These are phyloP conservation scores for Lutjanus argentimaculatus DNA, from an alignment of 2,797 vertebrate species.

Conservation along the genomic window DNA sequence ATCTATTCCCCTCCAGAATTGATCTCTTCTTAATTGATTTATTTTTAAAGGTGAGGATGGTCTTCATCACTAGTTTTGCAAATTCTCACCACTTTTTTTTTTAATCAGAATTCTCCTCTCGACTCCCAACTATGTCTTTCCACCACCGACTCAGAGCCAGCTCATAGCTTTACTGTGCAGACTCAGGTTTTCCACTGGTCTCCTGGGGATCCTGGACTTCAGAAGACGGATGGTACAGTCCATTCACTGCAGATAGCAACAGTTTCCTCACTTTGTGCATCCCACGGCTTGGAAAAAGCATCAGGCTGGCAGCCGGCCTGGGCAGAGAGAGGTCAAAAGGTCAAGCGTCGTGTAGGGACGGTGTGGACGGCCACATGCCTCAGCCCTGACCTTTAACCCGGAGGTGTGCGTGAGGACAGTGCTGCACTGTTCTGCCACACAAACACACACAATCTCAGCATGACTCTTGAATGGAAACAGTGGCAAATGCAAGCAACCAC, in stretches of 20 bases:
- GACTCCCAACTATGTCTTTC: slow-evolving; percentile 47
- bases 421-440: slow-evolving; percentile 48
- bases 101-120: slow-evolving; percentile 8
- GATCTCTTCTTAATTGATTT: slow-evolving; percentile 7
- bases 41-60: slow-evolving; percentile 11
- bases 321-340: slow-evolving; percentile 51
- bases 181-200: slow-evolving; percentile 62
- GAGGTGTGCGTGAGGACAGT: slow-evolving; percentile 50
- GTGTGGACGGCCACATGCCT: slow-evolving; percentile 73
- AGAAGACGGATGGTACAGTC: slow-evolving; percentile 30
- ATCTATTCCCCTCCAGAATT: neutral
- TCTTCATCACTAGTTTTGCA: slow-evolving; percentile 30
- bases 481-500: slow-evolving; percentile 36
- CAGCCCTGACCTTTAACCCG: slow-evolving; percentile 73
- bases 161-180: slow-evolving; percentile 50
- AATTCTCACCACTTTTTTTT: slow-evolving; percentile 37
- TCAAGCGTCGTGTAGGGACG: slow-evolving; percentile 62
- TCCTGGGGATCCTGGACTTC: slow-evolving; percentile 35
- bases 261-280: slow-evolving; percentile 29
- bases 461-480: slow-evolving; percentile 34
- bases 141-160: slow-evolving; percentile 40
- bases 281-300: slow-evolving; percentile 56
- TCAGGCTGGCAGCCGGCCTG: slow-evolving; percentile 48
- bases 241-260: slow-evolving; percentile 27
- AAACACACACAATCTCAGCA: neutral